Conservation (phyloP, 2,888 invertebrate species). For the Ormyrus nitidulus region DNA sequence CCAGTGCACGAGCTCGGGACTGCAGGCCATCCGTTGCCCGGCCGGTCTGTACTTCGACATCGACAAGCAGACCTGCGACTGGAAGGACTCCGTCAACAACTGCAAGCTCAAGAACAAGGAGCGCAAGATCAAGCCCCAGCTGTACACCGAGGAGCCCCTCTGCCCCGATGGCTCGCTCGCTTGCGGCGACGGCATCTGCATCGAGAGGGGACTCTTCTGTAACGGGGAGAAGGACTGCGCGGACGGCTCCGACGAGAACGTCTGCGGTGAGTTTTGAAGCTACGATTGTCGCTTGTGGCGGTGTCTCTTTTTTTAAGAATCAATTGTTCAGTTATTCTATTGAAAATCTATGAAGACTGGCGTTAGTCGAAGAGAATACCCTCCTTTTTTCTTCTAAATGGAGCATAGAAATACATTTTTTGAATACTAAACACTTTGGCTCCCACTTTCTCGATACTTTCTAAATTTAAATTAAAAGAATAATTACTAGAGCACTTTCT, state of each 20-base stretch:
- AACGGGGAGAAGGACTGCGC: slow-evolving; percentile 93
- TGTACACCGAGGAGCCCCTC: slow-evolving; percentile 92
- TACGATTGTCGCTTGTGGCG: neutral
- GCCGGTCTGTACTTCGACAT: slow-evolving; percentile 95
- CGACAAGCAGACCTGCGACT: slow-evolving; percentile 96
- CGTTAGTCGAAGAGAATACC: too few relatives aligned
- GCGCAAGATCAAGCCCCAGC: slow-evolving; percentile 89
- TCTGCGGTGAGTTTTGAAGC: slow-evolving; percentile 83
- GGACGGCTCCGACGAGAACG: slow-evolving; percentile 93
- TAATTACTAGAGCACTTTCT: too few relatives aligned
- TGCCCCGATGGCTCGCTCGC: slow-evolving; percentile 92
- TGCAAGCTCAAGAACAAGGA: slow-evolving; percentile 94
- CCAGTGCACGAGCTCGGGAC: slow-evolving; percentile 94
- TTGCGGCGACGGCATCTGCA: slow-evolving; percentile 91
- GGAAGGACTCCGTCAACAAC: slow-evolving; percentile 95
- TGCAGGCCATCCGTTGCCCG: slow-evolving; percentile 94
- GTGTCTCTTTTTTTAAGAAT: neutral
- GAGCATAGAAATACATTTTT: too few relatives aligned
- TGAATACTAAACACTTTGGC: too few relatives aligned
- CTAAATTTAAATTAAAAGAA: too few relatives aligned
- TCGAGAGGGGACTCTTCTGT: slow-evolving; percentile 93
- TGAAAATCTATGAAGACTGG: too few relatives aligned
- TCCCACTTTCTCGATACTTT: too few relatives aligned
- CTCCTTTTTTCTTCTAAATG: too few relatives aligned
- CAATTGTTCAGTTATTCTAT: too few relatives aligned